Conservation (phyloP, 1,140 invertebrate species). For the Cydia strobilella region DNA sequence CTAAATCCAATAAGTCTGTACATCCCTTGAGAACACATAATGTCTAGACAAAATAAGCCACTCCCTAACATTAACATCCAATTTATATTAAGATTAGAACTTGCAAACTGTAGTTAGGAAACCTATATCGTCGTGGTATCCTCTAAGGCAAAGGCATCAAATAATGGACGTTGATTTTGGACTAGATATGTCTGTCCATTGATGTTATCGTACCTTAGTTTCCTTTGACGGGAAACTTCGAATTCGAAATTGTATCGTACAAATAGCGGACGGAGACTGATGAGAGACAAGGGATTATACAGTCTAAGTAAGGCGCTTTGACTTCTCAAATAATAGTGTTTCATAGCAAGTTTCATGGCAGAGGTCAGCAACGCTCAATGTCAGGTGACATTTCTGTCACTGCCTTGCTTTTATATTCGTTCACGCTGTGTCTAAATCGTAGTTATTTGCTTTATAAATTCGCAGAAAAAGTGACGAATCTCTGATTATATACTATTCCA, state of each 20-base stretch:
- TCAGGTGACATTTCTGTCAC: too few species aligned
- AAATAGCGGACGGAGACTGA: neutral
- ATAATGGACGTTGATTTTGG: neutral
- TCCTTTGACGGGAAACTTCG: neutral
- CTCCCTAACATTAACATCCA: neutral
- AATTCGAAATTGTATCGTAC: neutral
- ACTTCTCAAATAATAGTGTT: too few species aligned
- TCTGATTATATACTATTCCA: too few species aligned
- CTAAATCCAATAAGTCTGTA: neutral
- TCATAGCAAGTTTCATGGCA: too few species aligned
- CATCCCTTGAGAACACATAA: neutral
- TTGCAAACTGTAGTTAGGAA: neutral
- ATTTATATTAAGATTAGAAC: constrained; percentile 8
- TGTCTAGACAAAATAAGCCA: neutral
- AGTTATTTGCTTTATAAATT: too few species aligned
- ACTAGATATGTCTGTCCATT: neutral
- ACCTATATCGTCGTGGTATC: neutral
- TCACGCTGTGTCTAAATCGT: too few species aligned
- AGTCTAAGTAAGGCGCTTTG: too few species aligned
- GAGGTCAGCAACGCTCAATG: too few species aligned
- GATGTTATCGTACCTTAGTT: neutral
- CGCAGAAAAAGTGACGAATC: too few species aligned
- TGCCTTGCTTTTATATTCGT: too few species aligned
- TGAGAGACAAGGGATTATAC: neutral
- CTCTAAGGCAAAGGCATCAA: neutral